These are phyloP conservation scores for Limnothrissa miodon DNA, from an alignment of 2,113 vertebrate species.

Conservation along the genomic window DNA sequence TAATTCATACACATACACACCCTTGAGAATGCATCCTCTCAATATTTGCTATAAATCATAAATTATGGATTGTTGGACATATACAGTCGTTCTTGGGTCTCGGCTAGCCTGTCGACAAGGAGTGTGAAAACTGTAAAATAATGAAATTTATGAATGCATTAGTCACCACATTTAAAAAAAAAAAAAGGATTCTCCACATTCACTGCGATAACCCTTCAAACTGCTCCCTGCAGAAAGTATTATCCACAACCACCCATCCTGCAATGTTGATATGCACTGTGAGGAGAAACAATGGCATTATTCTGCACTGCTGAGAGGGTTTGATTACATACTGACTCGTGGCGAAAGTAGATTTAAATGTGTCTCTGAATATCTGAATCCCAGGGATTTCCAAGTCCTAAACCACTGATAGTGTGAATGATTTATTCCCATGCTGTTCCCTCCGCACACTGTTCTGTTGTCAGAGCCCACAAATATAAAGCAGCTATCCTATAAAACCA, in stretches of 20 bases:
- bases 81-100: background rate
- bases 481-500: constrained; percentile 21
- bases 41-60: background rate
- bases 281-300: background rate
- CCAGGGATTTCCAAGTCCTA: constrained; percentile 30
- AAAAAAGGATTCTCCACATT: background rate
- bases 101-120: background rate
- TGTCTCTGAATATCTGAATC: constrained; percentile 32
- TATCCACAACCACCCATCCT: background rate
- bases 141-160: background rate
- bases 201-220: background rate
- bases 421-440: constrained; percentile 39
- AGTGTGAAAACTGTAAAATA: background rate
- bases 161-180: background rate
- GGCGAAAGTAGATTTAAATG: constrained; percentile 24
- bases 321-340: constrained; percentile 31
- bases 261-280: background rate
- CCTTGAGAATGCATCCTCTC: background rate
- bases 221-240: background rate
- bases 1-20: too few species aligned
- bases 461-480: constrained; percentile 29
- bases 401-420: constrained; percentile 30
- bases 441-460: constrained; percentile 23
- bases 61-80: background rate
- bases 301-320: constrained; percentile 31